Evolutionary conservation across 2,888 invertebrate species (phyloP).

Genomic region (Chloroclystis v-ata): DNA sequence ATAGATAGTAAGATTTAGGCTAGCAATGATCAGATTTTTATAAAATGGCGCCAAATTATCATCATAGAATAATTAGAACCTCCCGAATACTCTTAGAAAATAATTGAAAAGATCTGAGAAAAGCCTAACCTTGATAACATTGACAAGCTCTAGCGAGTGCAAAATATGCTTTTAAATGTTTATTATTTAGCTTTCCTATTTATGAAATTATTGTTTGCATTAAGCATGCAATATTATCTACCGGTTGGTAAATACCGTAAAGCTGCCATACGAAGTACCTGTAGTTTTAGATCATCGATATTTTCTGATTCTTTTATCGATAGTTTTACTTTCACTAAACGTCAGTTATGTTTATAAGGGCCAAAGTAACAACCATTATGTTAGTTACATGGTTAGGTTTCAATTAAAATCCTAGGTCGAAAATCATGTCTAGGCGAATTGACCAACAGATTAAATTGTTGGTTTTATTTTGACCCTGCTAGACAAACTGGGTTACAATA

Average conservation of each 20-base stretch:
- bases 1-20: conserved; percentile 29
- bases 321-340: conserved; percentile 10
- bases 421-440: too few relatives aligned
- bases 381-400: too few relatives aligned
- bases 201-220: conserved; percentile 13
- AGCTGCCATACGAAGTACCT: conserved; percentile 19
- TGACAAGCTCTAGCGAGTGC: conserved; percentile 33
- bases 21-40: conserved; percentile 23
- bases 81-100: conserved; percentile 24
- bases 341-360: conserved; percentile 6
- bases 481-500: too few relatives aligned
- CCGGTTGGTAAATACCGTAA: background rate
- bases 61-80: conserved; percentile 14
- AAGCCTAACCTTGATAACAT: conserved; percentile 18
- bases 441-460: too few relatives aligned
- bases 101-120: conserved; percentile 21
- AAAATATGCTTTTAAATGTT: conserved; percentile 40
- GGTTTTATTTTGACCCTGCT: too few relatives aligned
- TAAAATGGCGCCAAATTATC: conserved; percentile 26
- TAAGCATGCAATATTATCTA: background rate
- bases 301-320: conserved; percentile 10
- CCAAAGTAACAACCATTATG: too few relatives aligned
- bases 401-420: too few relatives aligned
- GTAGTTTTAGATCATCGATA: conserved; percentile 23
- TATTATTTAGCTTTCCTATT: conserved; percentile 41